A percentile compares a stretch with the other conserved stretches of the same genome.
Conservation (phyloP, 2,797 vertebrate genomes). For the Decapterus maruadsi region DNA sequence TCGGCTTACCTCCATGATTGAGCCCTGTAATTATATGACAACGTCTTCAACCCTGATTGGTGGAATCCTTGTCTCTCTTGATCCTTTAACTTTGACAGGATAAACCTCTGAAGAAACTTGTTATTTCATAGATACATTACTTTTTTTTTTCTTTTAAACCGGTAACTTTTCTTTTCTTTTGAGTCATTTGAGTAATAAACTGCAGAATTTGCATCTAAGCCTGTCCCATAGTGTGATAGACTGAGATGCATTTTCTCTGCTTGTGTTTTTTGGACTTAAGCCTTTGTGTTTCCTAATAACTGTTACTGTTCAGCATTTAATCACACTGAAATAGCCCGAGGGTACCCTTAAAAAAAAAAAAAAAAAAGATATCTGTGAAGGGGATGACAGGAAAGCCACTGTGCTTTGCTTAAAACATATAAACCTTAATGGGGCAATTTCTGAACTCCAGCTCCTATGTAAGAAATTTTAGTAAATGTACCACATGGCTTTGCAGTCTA, state of each 20-base stretch:
- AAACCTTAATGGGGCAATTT: slow-evolving; percentile 50
- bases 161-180: slow-evolving; percentile 40
- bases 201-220: slow-evolving; percentile 24
- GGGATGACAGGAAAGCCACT: slow-evolving; percentile 42
- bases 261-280: slow-evolving; percentile 23
- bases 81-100: slow-evolving; percentile 56
- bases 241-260: not conserved
- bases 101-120: slow-evolving; percentile 43
- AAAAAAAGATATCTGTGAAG: slow-evolving; percentile 10
- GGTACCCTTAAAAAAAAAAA: slow-evolving; percentile 36
- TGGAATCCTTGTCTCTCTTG: slow-evolving; percentile 54
- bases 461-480: slow-evolving; percentile 50
- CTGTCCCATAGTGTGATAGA: not conserved
- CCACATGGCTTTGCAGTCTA: slow-evolving; percentile 39
- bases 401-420: slow-evolving; percentile 40
- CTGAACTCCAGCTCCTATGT: slow-evolving; percentile 33
- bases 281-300: slow-evolving; percentile 31
- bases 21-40: slow-evolving; percentile 80
- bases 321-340: slow-evolving; percentile 30
- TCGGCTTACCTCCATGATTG: slow-evolving; percentile 79
- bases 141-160: slow-evolving; percentile 39
- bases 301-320: slow-evolving; percentile 56
- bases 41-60: slow-evolving; percentile 57
- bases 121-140: slow-evolving; percentile 30
- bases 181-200: slow-evolving; percentile 42